These are phyloP conservation scores for Aselliscus stoliczkanus DNA, from an alignment of 2,797 vertebrate genomes.

Conservation along the genomic window DNA sequence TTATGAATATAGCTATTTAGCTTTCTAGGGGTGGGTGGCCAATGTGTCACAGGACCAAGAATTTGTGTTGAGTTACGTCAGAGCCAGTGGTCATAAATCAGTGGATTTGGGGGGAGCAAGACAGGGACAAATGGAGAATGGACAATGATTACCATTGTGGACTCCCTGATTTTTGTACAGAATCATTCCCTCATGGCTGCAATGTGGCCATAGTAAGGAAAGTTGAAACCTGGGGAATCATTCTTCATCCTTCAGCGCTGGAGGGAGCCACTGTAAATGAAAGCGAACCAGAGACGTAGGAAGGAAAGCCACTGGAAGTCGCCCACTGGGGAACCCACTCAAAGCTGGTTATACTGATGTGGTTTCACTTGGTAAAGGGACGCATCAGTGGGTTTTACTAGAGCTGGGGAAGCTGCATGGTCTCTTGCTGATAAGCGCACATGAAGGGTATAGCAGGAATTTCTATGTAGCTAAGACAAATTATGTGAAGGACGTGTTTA, in stretches of 20 bases:
- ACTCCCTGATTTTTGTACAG: neutral
- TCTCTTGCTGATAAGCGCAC: neutral
- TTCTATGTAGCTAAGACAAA: neutral
- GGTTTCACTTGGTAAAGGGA: neutral
- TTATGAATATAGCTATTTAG: neutral
- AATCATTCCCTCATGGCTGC: neutral
- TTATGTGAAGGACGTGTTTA: neutral
- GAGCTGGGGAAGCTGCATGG: neutral
- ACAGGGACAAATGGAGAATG: neutral
- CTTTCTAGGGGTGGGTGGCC: neutral
- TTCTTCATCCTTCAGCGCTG: neutral
- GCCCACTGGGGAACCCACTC: neutral
- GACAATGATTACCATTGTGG: too few relatives aligned
- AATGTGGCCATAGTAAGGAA: neutral
- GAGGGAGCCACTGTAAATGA: neutral
- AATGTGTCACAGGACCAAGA: neutral
- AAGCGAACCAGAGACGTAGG: neutral
- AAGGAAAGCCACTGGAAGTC: neutral
- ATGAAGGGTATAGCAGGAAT: neutral
- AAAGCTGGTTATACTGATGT: neutral
- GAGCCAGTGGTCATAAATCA: neutral
- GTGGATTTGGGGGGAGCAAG: neutral
- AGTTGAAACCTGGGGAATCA: neutral
- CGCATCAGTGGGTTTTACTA: neutral
- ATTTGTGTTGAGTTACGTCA: neutral